phyloP scores from a whole-genome alignment of 2,113 vertebrate species.

The Suncus etruscus region DNA sequence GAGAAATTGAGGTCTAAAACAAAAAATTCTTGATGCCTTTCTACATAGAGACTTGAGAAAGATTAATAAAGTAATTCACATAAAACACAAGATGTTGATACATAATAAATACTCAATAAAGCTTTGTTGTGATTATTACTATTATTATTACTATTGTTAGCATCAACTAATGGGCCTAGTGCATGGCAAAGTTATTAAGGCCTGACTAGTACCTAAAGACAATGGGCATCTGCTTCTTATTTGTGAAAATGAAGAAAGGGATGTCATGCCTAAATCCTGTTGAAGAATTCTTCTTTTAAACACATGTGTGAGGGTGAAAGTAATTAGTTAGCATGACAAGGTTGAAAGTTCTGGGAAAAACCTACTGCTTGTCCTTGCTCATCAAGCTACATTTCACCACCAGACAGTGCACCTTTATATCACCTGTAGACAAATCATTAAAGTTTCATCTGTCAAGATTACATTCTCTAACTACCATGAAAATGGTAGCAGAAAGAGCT shows the following conservation, averaged over 20 bases:
- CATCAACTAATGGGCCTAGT: constrained; percentile 66
- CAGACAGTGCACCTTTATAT: background rate
- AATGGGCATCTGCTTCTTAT: constrained; percentile 73
- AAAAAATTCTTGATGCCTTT: background rate
- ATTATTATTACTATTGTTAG: constrained; percentile 69
- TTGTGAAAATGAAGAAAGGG: constrained; percentile 53
- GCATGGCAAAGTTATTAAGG: constrained; percentile 61
- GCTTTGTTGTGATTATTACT: constrained; percentile 63
- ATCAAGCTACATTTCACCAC: background rate
- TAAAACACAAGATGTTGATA: constrained; percentile 50
- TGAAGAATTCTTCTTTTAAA: constrained; percentile 64
- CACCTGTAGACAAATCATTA: background rate
- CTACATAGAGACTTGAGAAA: background rate
- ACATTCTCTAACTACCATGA: background rate
- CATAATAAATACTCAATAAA: constrained; percentile 68
- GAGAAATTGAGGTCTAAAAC: constrained; percentile 26
- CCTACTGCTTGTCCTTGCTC: background rate
- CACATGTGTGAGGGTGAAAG: constrained; percentile 52
- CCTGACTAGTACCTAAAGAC: constrained; percentile 62
- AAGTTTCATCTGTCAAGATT: constrained; percentile 23
- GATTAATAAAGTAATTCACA: constrained; percentile 54
- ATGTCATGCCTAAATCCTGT: constrained; percentile 61
- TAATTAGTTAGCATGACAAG: constrained; percentile 60
- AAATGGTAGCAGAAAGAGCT: background rate
- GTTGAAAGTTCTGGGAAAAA: constrained; percentile 41